phyloP scores from a whole-genome alignment of 2,888 invertebrate species.

The Drosophila conformis region DNA sequence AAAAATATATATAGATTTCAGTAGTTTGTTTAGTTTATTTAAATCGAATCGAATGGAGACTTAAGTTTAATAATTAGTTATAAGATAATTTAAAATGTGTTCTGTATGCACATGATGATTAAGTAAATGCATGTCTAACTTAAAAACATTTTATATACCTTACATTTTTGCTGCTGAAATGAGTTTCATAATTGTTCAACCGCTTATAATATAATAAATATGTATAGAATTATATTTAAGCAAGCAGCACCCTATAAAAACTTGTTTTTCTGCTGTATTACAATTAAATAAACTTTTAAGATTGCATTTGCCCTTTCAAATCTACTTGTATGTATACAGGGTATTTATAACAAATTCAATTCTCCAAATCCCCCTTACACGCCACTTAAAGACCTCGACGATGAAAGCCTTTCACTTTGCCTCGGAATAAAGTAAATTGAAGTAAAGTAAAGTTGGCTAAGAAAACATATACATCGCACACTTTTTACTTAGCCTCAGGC shows the following conservation, averaged over 20 bases:
- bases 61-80: not conserved
- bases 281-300: not conserved
- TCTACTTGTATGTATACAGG: not conserved
- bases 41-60: not conserved
- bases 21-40: no score
- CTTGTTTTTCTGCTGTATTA: not conserved
- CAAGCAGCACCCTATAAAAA: not conserved
- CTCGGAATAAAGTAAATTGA: conserved; percentile 12
- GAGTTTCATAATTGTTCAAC: not conserved
- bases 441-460: conserved; percentile 49
- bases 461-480: conserved; percentile 35
- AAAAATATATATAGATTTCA: not conserved
- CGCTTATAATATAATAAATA: not conserved
- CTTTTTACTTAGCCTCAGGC: conserved; percentile 28
- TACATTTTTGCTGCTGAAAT: not conserved
- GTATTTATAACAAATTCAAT: conserved; percentile 56
- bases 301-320: not conserved
- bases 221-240: not conserved
- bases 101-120: not conserved
- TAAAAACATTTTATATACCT: not conserved
- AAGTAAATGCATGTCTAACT: not conserved
- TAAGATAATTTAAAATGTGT: not conserved
- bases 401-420: conserved; percentile 47
- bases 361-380: conserved; percentile 9
- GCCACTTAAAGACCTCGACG: conserved; percentile 21